Evolutionary conservation across 2,888 invertebrate genomes (phyloP).

Genomic region (Leptarthrus brevirostris): DNA sequence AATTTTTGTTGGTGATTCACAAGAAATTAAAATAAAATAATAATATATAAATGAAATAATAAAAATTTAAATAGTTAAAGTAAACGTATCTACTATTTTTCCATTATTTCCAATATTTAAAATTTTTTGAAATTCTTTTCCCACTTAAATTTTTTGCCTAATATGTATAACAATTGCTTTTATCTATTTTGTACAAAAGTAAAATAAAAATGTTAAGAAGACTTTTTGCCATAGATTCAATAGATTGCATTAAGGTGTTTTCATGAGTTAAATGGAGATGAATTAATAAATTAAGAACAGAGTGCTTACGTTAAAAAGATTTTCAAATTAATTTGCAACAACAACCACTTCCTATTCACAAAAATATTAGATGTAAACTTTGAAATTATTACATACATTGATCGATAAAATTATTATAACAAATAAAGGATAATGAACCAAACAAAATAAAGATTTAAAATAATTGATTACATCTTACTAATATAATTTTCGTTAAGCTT

Average conservation of each 20-base stretch:
- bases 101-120: constrained; percentile 39
- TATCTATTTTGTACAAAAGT: constrained; percentile 42
- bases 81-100: constrained; percentile 41
- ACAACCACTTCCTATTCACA: constrained; percentile 54
- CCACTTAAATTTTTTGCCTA: constrained; percentile 19
- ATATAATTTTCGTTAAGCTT: constrained; percentile 16
- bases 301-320: constrained; percentile 39
- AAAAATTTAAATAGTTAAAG: constrained; percentile 37
- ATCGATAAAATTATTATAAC: constrained; percentile 40
- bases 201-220: constrained; percentile 42
- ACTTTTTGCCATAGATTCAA: constrained; percentile 34
- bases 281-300: constrained; percentile 43
- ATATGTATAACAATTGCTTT: constrained; percentile 12
- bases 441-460: constrained; percentile 42
- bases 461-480: constrained; percentile 37
- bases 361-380: constrained; percentile 41
- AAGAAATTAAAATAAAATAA: constrained; percentile 56
- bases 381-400: constrained; percentile 35
- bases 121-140: background rate
- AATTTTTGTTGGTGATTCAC: constrained; percentile 66
- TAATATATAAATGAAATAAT: constrained; percentile 52
- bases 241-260: constrained; percentile 18
- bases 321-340: constrained; percentile 48
- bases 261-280: constrained; percentile 36
- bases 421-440: constrained; percentile 19